Evolutionary conservation across 2,113 vertebrate species (phyloP).

Genomic region (Hydrochoerus hydrochaeris): DNA sequence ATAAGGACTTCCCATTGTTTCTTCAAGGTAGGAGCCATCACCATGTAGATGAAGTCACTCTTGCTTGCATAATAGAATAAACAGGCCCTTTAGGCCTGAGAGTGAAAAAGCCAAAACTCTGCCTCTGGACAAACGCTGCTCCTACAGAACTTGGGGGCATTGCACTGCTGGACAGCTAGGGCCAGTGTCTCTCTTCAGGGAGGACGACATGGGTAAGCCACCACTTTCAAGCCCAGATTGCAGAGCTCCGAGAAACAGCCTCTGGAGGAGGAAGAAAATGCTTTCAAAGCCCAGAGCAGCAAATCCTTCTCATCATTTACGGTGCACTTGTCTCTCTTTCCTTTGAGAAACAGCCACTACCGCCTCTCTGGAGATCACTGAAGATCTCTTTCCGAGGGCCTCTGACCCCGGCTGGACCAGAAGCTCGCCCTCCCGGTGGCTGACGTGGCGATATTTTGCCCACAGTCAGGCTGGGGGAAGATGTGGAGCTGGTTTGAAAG

Average conservation of each 20-base stretch:
- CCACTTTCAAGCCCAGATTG: neutral
- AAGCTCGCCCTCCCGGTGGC: neutral
- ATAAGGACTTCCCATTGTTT: slow-evolving; percentile 63
- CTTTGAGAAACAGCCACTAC: neutral
- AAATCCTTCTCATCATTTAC: neutral
- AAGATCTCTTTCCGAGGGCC: neutral
- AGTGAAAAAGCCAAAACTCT: slow-evolving; percentile 34
- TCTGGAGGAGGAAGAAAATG: neutral
- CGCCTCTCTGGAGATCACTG: neutral
- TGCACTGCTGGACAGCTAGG: neutral
- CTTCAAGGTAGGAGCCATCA: slow-evolving; percentile 40
- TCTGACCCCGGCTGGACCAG: neutral
- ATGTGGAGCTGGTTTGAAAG: neutral
- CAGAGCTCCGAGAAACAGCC: neutral
- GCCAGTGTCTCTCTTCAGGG: neutral
- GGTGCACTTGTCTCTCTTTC: neutral
- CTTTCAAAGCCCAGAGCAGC: slow-evolving; percentile 17
- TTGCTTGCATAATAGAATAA: slow-evolving; percentile 63
- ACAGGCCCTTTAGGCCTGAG: neutral
- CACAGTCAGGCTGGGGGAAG: neutral
- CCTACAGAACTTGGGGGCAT: neutral
- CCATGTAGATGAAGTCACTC: slow-evolving; percentile 60
- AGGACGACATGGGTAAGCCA: neutral
- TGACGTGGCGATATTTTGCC: neutral
- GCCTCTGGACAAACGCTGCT: slow-evolving; percentile 8